Evolutionary conservation across 2,797 vertebrate genomes (phyloP), one percentile per base, ranked within the genome.

Genomic region (Sorex maritimensis): DNA sequence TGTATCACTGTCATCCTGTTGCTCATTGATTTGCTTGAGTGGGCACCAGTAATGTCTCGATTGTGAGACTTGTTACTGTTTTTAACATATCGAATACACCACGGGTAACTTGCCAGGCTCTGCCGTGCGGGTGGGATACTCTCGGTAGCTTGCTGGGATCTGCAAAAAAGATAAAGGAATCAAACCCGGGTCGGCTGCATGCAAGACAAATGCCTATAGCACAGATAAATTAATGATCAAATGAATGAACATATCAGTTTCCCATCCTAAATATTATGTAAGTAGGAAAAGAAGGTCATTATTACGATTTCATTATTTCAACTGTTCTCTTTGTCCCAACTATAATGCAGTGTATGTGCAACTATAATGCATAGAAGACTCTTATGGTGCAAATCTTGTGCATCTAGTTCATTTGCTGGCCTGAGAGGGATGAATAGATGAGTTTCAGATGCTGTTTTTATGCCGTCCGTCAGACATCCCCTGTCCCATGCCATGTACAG

Each of bases 401-500:
- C 52, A 75, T 93, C 14, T 93, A 80, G 67, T 86, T 88, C 5
- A 2, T 49, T 90, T 63, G 26, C 71, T 94, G 38, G 41, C 13
- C 34, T 34, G 41, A 21, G 58, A 88, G 92, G 65, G 58, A 77
- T 38, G 11, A 3, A 65, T 44, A 95, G 46, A 86, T 17, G 75
- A 69, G 63, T 73, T 92, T 95, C 72, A 81, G 69, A 79, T 95
- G 91, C 89, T 90, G 84, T 92, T 93, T 91, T 88, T 49, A 85
- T 93, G 87, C 73, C 3, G 12, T 84, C 90, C 49, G 0, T 93
- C 77, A 95, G 91, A 55, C 77, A 75, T 90, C 74, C 88, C 89
- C 80, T 95, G 69, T 86, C 91, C 90, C 24, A 14, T 91, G 80
- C 75, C 38, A 28, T 41, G 86, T 94, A 92, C 90, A 97, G 96